Evolutionary conservation across 2,113 vertebrate genomes (phyloP).

Genomic region (Ovibos moschatus): DNA sequence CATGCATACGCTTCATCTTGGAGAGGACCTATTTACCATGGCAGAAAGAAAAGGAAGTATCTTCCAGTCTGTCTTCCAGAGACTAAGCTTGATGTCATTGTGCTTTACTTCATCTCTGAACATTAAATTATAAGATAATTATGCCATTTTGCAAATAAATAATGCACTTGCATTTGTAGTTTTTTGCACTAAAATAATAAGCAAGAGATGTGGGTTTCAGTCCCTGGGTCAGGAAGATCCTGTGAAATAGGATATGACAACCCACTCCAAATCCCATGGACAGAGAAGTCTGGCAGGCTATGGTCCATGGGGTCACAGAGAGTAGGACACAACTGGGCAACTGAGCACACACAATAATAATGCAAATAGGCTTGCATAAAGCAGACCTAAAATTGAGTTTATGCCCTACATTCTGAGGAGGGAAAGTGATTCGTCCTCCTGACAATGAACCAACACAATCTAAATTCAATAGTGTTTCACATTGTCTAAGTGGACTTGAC

Average conservation of each 20-base stretch:
- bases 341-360: neutral
- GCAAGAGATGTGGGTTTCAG: neutral
- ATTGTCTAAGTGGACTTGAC: constrained; percentile 22
- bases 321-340: neutral
- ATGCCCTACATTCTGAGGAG: constrained; percentile 6
- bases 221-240: neutral
- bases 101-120: constrained; percentile 28
- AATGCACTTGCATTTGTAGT: neutral
- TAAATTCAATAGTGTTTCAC: constrained; percentile 26
- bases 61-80: neutral
- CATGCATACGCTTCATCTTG: neutral
- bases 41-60: neutral
- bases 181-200: constrained; percentile 31
- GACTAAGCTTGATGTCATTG: neutral
- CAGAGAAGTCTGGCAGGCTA: neutral
- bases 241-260: neutral
- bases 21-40: neutral
- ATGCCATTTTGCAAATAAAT: constrained; percentile 12
- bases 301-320: neutral
- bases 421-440: constrained; percentile 16
- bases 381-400: constrained; percentile 11
- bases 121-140: constrained; percentile 20
- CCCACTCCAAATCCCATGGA: neutral
- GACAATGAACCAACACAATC: constrained; percentile 31
- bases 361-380: neutral